Conservation (phyloP, 53 echinoderm and acorn worm genomes). For the Henricia sp. region DNA sequence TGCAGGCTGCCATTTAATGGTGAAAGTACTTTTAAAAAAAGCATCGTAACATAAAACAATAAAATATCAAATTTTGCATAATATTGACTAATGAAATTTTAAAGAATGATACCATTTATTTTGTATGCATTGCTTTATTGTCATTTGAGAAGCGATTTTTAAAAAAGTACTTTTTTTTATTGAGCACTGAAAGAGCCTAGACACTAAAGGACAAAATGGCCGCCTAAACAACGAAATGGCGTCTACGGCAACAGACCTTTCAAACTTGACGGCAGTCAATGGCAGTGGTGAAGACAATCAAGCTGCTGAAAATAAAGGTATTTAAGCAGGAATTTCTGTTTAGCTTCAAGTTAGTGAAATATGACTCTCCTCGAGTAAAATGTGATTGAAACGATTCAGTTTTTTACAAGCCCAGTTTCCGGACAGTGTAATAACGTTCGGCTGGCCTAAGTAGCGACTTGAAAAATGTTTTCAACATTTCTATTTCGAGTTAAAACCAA, state of each 20-base stretch:
- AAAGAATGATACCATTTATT: not conserved
- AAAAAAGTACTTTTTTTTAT: not conserved
- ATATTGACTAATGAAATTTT: not conserved
- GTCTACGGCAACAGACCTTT: slow-evolving; percentile 46
- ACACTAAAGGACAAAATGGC: slow-evolving; percentile 29
- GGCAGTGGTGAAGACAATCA: not conserved
- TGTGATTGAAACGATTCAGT: not conserved
- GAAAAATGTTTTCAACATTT: too few relatives aligned
- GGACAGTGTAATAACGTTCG: too few relatives aligned
- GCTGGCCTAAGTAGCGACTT: too few relatives aligned
- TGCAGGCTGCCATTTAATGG: slow-evolving; percentile 41
- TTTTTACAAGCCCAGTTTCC: slow-evolving; percentile 12
- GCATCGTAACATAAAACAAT: not conserved
- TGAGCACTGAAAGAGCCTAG: slow-evolving; percentile 10
- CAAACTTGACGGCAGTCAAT: slow-evolving; percentile 1
- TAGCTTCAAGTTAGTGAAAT: not conserved
- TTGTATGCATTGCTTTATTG: not conserved
- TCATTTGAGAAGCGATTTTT: not conserved
- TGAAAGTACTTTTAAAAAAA: not conserved
- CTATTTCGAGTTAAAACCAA: too few relatives aligned
- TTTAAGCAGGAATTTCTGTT: not conserved
- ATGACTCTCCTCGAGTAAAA: not conserved
- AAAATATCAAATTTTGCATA: not conserved
- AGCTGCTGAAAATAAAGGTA: slow-evolving; percentile 8
- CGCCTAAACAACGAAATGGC: slow-evolving; percentile 48